Evolutionary conservation across 2,888 invertebrate genomes (phyloP).

Genomic region (Shargacucullia verbasci): DNA sequence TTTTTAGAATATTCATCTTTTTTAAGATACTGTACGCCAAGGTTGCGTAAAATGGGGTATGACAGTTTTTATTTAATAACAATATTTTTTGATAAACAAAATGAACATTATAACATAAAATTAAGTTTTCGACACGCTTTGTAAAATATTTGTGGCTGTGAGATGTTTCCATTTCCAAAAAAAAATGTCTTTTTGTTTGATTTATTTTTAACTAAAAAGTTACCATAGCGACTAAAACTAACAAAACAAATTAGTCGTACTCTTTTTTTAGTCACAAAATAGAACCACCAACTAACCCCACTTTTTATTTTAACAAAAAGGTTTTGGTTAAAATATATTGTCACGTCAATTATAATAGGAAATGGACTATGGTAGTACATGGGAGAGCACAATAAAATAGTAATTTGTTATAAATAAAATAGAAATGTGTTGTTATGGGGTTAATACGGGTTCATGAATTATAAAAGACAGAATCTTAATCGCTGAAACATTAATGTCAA

Average conservation of each 20-base stretch:
- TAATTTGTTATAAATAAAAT: constrained; percentile 15
- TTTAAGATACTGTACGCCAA: too few relatives aligned
- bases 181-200: neutral
- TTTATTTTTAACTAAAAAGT: neutral
- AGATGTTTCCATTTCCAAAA: constrained; percentile 60
- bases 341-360: constrained; percentile 49
- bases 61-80: too few relatives aligned
- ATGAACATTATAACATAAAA: too few relatives aligned
- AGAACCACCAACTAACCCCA: neutral
- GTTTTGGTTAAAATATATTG: constrained; percentile 9
- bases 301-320: neutral
- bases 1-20: too few relatives aligned
- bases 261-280: constrained; percentile 17
- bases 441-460: constrained; percentile 41
- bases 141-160: constrained; percentile 60
- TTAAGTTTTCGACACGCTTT: constrained; percentile 20
- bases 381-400: constrained; percentile 32
- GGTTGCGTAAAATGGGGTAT: too few relatives aligned
- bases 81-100: too few relatives aligned
- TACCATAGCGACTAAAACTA: too few relatives aligned
- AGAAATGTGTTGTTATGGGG: constrained; percentile 7
- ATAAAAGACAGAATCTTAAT: constrained; percentile 48
- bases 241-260: neutral
- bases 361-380: constrained; percentile 15
- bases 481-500: constrained; percentile 6